Evolutionary conservation across 2,797 vertebrate genomes (phyloP).

Genomic region (Mus caroli): DNA sequence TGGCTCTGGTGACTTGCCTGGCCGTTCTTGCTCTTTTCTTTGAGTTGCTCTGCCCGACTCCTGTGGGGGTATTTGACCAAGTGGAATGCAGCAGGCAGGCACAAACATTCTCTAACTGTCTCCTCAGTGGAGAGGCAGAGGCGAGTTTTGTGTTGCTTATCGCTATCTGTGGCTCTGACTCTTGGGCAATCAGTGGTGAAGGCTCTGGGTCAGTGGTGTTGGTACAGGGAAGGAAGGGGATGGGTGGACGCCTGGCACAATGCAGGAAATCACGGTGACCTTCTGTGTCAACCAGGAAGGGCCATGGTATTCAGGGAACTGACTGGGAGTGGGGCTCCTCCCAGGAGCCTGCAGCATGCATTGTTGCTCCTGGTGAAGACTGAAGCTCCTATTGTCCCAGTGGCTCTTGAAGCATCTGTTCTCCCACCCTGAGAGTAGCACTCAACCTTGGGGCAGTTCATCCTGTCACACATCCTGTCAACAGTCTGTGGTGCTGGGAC

Average conservation of each 20-base stretch:
- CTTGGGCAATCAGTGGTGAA: neutral
- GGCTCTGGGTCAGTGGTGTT: neutral
- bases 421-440: neutral
- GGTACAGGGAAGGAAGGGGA: neutral
- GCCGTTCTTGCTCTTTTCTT: neutral
- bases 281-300: neutral
- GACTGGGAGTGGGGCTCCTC: neutral
- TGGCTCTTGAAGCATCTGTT: neutral
- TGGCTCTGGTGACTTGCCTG: neutral
- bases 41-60: neutral
- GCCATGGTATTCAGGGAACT: neutral
- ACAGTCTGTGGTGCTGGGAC: neutral
- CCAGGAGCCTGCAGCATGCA: neutral
- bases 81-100: neutral
- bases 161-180: too few species aligned
- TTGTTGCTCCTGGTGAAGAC: neutral
- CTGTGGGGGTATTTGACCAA: neutral
- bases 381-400: neutral
- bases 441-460: neutral
- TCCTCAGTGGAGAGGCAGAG: neutral
- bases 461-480: neutral
- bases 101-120: neutral
- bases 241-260: rapidly evolving
- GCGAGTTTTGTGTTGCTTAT: neutral
- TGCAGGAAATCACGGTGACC: neutral